A percentile compares a stretch with the other conserved stretches of the same genome.
Evolutionary conservation across 2,113 vertebrate genomes (phyloP).

Genomic region (Dolichallabes microphthalmus): DNA sequence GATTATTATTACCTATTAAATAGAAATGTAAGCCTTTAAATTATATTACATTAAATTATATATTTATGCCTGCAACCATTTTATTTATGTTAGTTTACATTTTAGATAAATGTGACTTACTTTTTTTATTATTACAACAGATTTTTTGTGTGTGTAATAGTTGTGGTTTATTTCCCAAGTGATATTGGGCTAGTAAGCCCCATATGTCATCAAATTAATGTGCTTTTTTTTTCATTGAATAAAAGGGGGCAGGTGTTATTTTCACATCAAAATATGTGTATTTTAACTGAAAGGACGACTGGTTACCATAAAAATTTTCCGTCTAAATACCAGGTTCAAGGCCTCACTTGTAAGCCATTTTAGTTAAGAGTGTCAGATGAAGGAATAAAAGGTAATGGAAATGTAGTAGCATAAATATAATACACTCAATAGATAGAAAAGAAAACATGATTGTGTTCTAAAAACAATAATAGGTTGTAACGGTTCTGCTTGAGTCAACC

Average conservation of each 20-base stretch:
- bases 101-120: not conserved
- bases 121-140: not conserved
- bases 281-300: not conserved
- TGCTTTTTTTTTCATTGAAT: too few species aligned
- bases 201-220: not conserved
- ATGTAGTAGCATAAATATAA: not conserved
- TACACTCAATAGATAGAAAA: not conserved
- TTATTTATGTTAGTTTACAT: not conserved
- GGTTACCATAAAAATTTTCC: too few species aligned
- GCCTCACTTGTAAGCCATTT: too few species aligned
- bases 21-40: too few species aligned
- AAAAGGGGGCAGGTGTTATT: too few species aligned
- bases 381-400: not conserved
- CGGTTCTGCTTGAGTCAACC: not conserved
- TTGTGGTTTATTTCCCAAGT: not conserved
- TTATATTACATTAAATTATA: not conserved
- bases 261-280: not conserved
- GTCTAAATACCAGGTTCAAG: too few species aligned
- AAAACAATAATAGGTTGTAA: constrained; percentile 3
- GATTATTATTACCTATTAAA: too few species aligned
- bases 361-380: not conserved
- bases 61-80: not conserved
- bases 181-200: not conserved
- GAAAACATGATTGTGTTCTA: constrained; percentile 12
- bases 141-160: not conserved